These are phyloP conservation scores for Drosophila pegasa DNA, from an alignment of 2,888 invertebrate species.

Conservation along the genomic window DNA sequence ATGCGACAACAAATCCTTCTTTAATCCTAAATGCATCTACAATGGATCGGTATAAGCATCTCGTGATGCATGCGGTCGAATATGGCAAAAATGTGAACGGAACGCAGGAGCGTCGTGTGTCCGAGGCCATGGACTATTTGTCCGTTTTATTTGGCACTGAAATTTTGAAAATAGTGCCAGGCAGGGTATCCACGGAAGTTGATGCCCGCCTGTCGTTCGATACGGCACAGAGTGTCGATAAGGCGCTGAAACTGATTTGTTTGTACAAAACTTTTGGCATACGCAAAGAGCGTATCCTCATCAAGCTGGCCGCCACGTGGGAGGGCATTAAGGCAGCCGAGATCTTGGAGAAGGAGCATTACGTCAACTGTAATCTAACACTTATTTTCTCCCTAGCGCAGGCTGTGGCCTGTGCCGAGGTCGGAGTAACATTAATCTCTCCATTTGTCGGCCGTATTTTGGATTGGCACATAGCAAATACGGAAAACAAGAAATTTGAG, in stretches of 20 bases:
- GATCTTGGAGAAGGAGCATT: slow-evolving; percentile 94
- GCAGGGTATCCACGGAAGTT: slow-evolving; percentile 87
- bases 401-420: slow-evolving; percentile 99
- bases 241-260: slow-evolving; percentile 94
- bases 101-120: slow-evolving; percentile 83
- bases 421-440: slow-evolving; percentile 98
- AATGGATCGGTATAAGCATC: slow-evolving; percentile 94
- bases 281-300: slow-evolving; percentile 95
- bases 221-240: slow-evolving; percentile 94
- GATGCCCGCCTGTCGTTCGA: slow-evolving; percentile 92
- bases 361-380: slow-evolving; percentile 99
- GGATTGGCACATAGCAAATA: slow-evolving; percentile 98
- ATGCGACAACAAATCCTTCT: slow-evolving; percentile 99
- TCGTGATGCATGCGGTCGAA: slow-evolving; percentile 95
- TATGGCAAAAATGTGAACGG: slow-evolving; percentile 90
- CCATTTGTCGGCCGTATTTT: slow-evolving; percentile 99
- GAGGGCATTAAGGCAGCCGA: slow-evolving; percentile 99
- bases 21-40: slow-evolving; percentile 96
- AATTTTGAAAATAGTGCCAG: slow-evolving; percentile 98
- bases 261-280: slow-evolving; percentile 96
- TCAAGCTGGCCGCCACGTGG: slow-evolving; percentile 99
- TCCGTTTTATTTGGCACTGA: slow-evolving; percentile 98
- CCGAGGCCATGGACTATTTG: slow-evolving; percentile 95
- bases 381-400: slow-evolving; percentile 97
- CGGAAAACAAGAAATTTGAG: slow-evolving; percentile 92